Conservation (phyloP, 1,140 invertebrate species). For the Neotoxoptera formosana region DNA sequence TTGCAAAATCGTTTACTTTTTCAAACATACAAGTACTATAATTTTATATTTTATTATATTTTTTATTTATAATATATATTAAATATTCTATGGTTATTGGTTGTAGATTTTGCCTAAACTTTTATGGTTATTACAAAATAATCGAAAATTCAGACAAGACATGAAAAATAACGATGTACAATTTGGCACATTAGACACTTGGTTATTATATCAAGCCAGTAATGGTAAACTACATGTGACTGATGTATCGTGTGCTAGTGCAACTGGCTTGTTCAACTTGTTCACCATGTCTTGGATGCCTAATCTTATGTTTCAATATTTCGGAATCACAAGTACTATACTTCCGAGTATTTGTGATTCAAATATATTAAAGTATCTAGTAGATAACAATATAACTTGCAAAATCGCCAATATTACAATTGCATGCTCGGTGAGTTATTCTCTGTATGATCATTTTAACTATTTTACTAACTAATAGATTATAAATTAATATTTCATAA, state of each 20-base stretch:
- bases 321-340: constrained; percentile 75
- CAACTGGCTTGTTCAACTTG: constrained; percentile 93
- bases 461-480: not conserved
- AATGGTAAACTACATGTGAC: constrained; percentile 76
- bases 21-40: constrained; percentile 79
- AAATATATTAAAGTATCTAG: constrained; percentile 65
- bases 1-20: constrained; percentile 79
- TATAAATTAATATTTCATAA: not conserved
- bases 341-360: constrained; percentile 84
- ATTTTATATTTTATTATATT: not conserved
- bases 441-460: not conserved
- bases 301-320: constrained; percentile 70
- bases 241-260: constrained; percentile 87
- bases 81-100: not conserved
- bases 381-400: not conserved
- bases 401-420: constrained; percentile 43
- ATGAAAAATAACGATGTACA: constrained; percentile 71
- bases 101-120: constrained; percentile 79
- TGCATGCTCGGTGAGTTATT: constrained; percentile 38
- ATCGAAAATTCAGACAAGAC: constrained; percentile 72
- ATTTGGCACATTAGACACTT: constrained; percentile 94
- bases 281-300: constrained; percentile 81
- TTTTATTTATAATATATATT: not conserved
- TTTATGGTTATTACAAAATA: constrained; percentile 78
- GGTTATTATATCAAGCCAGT: constrained; percentile 82